These are phyloP conservation scores for Patiria miniata DNA, from an alignment of 35 echinoderm and acorn worm species.

Conservation along the genomic window DNA sequence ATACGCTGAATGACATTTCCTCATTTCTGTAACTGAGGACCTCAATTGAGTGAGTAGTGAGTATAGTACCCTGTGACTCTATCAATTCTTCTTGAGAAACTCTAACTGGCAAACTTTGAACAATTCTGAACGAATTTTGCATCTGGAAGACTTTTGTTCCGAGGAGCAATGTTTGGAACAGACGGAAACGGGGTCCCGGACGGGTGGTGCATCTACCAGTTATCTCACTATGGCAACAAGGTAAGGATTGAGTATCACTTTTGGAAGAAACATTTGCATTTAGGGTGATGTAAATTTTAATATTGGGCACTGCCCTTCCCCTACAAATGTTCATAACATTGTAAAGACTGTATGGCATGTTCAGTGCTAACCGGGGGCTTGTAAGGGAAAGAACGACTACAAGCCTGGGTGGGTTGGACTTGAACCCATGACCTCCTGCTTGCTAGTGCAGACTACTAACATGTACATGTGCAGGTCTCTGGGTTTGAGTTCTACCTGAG, in stretches of 20 bases:
- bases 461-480: too few relatives aligned
- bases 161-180: slow-evolving; percentile 7
- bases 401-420: too few relatives aligned
- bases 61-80: too few relatives aligned
- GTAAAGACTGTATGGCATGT: not conserved
- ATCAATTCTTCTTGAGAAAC: not conserved
- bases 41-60: too few relatives aligned
- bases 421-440: too few relatives aligned
- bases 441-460: too few relatives aligned
- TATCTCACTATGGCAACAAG: slow-evolving; percentile 66
- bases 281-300: not conserved
- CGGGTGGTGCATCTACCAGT: slow-evolving; percentile 67
- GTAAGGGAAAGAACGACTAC: too few relatives aligned
- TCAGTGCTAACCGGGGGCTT: not conserved
- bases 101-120: not conserved
- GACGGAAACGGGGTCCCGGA: slow-evolving; percentile 46
- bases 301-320: not conserved
- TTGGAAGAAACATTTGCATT: not conserved
- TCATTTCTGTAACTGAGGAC: too few relatives aligned
- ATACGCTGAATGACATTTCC: too few relatives aligned
- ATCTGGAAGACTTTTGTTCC: not conserved
- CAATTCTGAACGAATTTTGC: not conserved
- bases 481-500: too few relatives aligned
- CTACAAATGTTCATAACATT: too few relatives aligned
- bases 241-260: not conserved